These are phyloP conservation scores for Atethmia centrago DNA, from an alignment of 2,888 invertebrate species.

Conservation along the genomic window DNA sequence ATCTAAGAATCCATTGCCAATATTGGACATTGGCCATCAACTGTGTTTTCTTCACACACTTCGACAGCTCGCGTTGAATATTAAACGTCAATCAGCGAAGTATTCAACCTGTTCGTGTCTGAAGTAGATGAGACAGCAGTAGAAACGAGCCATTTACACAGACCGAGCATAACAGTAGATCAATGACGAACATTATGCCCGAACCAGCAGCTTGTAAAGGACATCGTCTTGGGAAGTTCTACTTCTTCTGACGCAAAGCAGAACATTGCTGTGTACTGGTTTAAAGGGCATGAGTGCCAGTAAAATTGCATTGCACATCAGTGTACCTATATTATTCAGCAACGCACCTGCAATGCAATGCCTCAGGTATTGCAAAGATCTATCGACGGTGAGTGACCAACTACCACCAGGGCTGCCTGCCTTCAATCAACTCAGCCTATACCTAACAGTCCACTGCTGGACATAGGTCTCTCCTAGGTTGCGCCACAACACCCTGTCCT, in stretches of 20 bases:
- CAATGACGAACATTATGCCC: not conserved
- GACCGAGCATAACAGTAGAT: slow-evolving; percentile 20
- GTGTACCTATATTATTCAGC: not conserved
- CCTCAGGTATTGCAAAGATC: not conserved
- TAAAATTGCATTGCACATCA: not conserved
- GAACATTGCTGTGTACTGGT: too few relatives aligned
- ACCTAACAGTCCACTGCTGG: too few relatives aligned
- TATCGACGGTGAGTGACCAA: not conserved
- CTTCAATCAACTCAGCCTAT: too few relatives aligned
- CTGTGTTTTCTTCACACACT: slow-evolving; percentile 45
- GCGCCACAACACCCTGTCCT: too few relatives aligned
- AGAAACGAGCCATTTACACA: slow-evolving; percentile 32
- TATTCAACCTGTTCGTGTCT: slow-evolving; percentile 49
- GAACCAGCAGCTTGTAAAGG: not conserved
- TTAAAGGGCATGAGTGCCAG: not conserved
- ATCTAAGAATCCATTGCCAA: slow-evolving; percentile 24
- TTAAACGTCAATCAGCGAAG: slow-evolving; percentile 56
- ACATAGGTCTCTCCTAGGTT: too few relatives aligned
- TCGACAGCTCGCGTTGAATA: slow-evolving; percentile 38
- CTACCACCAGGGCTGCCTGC: not conserved
- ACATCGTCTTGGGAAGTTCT: not conserved
- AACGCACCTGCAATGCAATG: not conserved
- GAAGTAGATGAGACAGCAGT: slow-evolving; percentile 39
- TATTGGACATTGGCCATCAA: slow-evolving; percentile 36
- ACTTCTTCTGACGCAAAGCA: not conserved